phyloP scores from a whole-genome alignment of 2,797 vertebrate genomes.

The Pangasius mekongensis region DNA sequence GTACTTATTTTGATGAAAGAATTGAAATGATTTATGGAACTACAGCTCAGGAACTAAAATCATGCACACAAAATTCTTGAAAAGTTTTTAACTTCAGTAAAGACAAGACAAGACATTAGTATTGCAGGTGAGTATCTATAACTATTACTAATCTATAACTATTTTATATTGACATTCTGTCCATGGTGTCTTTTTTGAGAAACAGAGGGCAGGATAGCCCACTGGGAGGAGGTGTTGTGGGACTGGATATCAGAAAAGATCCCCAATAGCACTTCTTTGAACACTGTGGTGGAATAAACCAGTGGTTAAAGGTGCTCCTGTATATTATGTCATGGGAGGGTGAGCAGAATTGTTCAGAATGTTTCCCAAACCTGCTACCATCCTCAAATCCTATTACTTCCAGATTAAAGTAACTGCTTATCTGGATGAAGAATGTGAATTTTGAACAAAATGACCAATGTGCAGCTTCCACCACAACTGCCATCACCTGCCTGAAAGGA shows the following conservation, averaged over 20 bases:
- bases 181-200: not conserved
- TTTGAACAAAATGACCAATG: not conserved
- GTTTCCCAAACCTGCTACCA: not conserved
- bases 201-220: not conserved
- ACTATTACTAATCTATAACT: no score
- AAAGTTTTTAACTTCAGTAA: not conserved
- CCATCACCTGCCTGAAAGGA: not conserved
- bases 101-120: no score
- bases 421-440: not conserved
- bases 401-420: not conserved
- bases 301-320: not conserved
- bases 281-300: not conserved
- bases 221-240: not conserved
- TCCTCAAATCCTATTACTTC: not conserved
- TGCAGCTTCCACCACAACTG: not conserved
- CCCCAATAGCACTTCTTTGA: not conserved
- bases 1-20: not conserved
- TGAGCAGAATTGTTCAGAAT: not conserved
- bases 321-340: not conserved
- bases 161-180: not conserved
- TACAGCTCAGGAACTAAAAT: not conserved
- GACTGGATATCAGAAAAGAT: not conserved
- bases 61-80: not conserved
- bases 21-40: not conserved
- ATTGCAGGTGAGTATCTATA: no score